Conservation (phyloP, 35 echinoderm and acorn worm species). For the Ptychodera flava region DNA sequence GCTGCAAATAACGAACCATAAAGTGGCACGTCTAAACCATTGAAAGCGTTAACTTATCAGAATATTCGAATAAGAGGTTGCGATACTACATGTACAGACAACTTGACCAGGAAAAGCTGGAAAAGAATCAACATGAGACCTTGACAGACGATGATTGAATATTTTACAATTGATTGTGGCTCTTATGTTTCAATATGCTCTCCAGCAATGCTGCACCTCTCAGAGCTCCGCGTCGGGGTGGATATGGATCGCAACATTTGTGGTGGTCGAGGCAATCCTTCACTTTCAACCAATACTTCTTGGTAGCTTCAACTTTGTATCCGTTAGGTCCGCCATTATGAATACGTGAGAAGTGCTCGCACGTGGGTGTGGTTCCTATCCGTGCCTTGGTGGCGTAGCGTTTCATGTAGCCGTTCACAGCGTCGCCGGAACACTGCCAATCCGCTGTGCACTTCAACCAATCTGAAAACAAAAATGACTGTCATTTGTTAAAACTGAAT, state of each 20-base stretch:
- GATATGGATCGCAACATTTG: not conserved
- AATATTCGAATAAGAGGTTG: too few relatives aligned
- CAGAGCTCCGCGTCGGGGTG: too few relatives aligned
- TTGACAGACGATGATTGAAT: too few relatives aligned
- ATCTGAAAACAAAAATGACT: conserved; percentile 12
- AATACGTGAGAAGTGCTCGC: conserved; percentile 75
- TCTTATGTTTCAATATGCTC: too few relatives aligned
- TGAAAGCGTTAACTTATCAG: too few relatives aligned
- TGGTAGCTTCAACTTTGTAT: conserved; percentile 18
- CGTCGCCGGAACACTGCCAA: conserved; percentile 3
- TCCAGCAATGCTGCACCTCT: too few relatives aligned
- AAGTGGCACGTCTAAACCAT: too few relatives aligned
- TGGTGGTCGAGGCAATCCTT: not conserved
- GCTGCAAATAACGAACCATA: too few relatives aligned
- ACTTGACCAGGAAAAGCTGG: too few relatives aligned
- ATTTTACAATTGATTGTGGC: too few relatives aligned
- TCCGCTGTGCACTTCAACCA: conserved; percentile 14
- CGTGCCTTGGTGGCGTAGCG: conserved; percentile 40
- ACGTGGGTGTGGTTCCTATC: conserved; percentile 41
- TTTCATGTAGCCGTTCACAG: conserved; percentile 53
- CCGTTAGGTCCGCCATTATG: conserved; percentile 81
- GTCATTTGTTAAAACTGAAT: not conserved
- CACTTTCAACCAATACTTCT: conserved; percentile 49
- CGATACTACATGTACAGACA: too few relatives aligned
- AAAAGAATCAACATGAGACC: too few relatives aligned